Conservation (phyloP, 1,140 invertebrate species). For the Chironomus striatipennis region DNA sequence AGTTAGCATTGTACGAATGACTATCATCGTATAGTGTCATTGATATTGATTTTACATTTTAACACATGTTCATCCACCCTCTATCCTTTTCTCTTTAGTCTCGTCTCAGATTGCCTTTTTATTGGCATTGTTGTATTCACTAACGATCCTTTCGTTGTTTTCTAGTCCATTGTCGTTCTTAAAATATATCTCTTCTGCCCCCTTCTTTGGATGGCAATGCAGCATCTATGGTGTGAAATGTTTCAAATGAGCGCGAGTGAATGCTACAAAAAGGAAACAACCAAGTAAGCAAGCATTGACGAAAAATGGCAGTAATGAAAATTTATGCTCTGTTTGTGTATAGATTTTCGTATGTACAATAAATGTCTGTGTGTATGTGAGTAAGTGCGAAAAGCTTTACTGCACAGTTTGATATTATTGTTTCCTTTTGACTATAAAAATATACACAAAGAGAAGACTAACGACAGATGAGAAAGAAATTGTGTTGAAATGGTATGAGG, state of each 20-base stretch:
- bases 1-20: not conserved
- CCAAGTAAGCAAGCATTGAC: not conserved
- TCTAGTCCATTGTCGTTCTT: not conserved
- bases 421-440: not conserved
- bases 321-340: conserved; percentile 21
- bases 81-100: not conserved
- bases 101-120: not conserved
- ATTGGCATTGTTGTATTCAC: not conserved
- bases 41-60: conserved; percentile 23
- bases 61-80: conserved; percentile 20
- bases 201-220: not conserved
- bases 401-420: conserved; percentile 18
- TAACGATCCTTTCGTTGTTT: not conserved
- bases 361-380: not conserved
- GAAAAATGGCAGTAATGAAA: conserved; percentile 22
- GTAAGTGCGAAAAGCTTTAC: not conserved
- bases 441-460: too few species aligned
- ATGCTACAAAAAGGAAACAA: not conserved
- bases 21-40: not conserved
- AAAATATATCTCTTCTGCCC: not conserved
- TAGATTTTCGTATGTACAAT: not conserved
- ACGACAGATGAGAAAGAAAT: too few species aligned
- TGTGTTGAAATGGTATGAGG: not conserved
- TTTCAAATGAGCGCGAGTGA: not conserved
- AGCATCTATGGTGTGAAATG: not conserved